phyloP scores from a whole-genome alignment of 1,140 invertebrate genomes.

The Habropoda laboriosa region DNA sequence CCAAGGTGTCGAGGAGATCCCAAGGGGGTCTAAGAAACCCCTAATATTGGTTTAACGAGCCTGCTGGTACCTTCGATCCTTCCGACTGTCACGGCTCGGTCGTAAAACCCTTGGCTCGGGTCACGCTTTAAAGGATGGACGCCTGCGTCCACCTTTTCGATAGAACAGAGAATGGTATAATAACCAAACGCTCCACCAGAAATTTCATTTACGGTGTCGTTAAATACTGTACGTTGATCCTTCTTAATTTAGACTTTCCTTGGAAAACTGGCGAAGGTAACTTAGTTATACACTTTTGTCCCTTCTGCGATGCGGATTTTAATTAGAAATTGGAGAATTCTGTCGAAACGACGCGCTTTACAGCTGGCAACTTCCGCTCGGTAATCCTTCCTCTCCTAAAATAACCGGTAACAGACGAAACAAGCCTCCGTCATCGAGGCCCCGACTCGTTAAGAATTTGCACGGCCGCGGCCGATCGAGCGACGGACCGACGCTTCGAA shows the following conservation, averaged over 20 bases:
- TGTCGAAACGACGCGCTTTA: neutral
- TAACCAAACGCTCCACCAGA: no score
- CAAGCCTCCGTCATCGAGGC: conserved; percentile 19
- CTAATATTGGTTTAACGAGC: conserved; percentile 73
- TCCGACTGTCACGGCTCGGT: no score
- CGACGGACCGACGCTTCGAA: neutral
- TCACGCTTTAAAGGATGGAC: neutral
- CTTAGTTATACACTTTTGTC: no score
- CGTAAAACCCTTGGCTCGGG: conserved; percentile 6
- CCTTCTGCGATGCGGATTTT: no score
- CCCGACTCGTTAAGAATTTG: conserved; percentile 23
- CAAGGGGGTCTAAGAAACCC: conserved; percentile 48
- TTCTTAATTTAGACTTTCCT: no score
- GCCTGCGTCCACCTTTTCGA: no score
- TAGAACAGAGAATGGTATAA: no score
- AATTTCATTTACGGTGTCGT: no score
- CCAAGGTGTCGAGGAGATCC: conserved; percentile 64
- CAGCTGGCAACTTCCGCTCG: neutral
- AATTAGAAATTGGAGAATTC: no score
- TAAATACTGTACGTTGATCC: no score
- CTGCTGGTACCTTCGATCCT: conserved; percentile 52
- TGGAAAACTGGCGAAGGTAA: no score
- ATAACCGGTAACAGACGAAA: conserved; percentile 14
- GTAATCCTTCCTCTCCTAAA: conserved; percentile 12
- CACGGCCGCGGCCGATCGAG: conserved; percentile 1